These are phyloP conservation scores for Aspidiotus rigidus DNA, from an alignment of 2,888 invertebrate species.

Conservation along the genomic window DNA sequence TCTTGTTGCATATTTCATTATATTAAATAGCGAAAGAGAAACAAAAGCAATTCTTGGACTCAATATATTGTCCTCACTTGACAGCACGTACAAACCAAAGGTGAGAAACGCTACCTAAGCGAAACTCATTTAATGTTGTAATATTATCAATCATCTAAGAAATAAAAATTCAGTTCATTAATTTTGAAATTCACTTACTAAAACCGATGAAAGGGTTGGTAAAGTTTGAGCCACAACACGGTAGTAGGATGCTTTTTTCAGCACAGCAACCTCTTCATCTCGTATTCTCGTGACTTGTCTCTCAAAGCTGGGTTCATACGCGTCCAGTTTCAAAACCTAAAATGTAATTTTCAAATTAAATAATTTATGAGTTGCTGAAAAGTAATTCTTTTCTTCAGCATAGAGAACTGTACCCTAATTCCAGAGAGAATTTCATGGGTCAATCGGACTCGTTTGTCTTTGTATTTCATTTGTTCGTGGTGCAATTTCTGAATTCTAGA, in stretches of 20 bases:
- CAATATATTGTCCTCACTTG: slow-evolving; percentile 71
- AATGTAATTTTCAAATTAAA: slow-evolving; percentile 10
- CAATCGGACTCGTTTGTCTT: slow-evolving; percentile 49
- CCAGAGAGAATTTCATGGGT: slow-evolving; percentile 39
- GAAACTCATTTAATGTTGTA: background rate
- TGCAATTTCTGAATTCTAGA: slow-evolving; percentile 45
- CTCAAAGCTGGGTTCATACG: slow-evolving; percentile 54
- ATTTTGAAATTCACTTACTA: slow-evolving; percentile 43
- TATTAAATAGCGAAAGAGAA: slow-evolving; percentile 93
- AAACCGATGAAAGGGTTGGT: slow-evolving; percentile 54
- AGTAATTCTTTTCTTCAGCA: no score
- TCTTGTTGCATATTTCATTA: slow-evolving; percentile 88
- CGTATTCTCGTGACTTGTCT: slow-evolving; percentile 50
- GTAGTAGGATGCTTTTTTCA: slow-evolving; percentile 47
- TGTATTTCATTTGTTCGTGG: slow-evolving; percentile 48
- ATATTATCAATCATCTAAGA: no score
- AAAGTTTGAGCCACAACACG: slow-evolving; percentile 51
- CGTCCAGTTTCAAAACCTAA: slow-evolving; percentile 52
- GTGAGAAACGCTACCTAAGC: slow-evolving; percentile 58
- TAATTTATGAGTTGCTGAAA: no score
- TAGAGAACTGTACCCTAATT: slow-evolving; percentile 36
- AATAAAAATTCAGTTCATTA: no score
- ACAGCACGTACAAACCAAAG: slow-evolving; percentile 79
- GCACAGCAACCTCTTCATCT: slow-evolving; percentile 49
- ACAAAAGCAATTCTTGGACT: slow-evolving; percentile 89